Evolutionary conservation across 1,140 invertebrate species (phyloP), one percentile per base, ranked within the genome.

Genomic region (Heliconius nattereri): DNA sequence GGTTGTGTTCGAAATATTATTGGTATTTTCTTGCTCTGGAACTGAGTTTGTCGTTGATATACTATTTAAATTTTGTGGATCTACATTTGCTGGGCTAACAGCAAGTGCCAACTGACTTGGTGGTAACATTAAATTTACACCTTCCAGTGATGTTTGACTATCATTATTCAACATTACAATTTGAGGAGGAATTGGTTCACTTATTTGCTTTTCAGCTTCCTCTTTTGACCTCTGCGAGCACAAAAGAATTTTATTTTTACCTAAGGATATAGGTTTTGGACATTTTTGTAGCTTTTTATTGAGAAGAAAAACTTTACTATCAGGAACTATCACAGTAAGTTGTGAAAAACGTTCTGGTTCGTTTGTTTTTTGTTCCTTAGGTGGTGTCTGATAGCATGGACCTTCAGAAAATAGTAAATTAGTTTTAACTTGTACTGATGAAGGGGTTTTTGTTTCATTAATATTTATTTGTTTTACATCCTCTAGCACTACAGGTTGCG

Each of bases 71-170:
- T 87, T 66, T 19, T 72, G 60, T 5, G 78, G 20, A 74, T 78
- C 75, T 11, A 92, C 32, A 71, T 40, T 82, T 72, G 37, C 84
- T 1, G 85, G 83, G 13, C 87, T 79, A 20, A 90, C 70, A 45
- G 79, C 77, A n/a, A 85, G 80, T 9, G 81, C 85, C 20, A 91
- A 49, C 66, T 85, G 75, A 26, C 81, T 84, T 19, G 85, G 85
- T 75, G 86, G 71, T 35, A 88, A 71, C 7, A 85, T 72, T 73
- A 92, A 76, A 29, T 86, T 80, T 11, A 90, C 84, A n/a, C 89
- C 88, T 16, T 71, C 70, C n/a, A 89, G 89, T 72, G 87, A 9
- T 78, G 5, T n/a, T 40, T 16, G 40, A 5, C 40, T 3, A 5
- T 73, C n/a, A 20, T 74, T 13, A 57, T 57, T 57, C 11, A 57